These are phyloP conservation scores for Heteropelma amictum DNA, from an alignment of 2,888 invertebrate species.

Conservation along the genomic window DNA sequence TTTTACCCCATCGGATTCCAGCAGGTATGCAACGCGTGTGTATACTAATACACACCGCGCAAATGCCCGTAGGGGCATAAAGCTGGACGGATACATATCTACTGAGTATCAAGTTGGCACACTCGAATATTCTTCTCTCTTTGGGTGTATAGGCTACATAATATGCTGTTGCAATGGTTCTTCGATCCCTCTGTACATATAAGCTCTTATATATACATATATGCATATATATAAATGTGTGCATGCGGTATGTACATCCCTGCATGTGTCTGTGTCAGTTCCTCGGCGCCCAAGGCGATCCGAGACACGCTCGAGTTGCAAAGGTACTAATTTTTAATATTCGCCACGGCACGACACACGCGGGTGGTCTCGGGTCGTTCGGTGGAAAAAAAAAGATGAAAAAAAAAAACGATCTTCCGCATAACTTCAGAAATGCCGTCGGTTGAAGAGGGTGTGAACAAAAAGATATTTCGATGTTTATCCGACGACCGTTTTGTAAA, in stretches of 20 bases:
- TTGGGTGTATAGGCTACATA: background rate
- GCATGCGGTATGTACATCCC: background rate
- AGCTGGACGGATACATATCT: slow-evolving; percentile 74
- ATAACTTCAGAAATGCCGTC: background rate
- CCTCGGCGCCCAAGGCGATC: slow-evolving; percentile 36
- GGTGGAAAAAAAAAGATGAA: background rate
- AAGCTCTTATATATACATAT: too few relatives aligned
- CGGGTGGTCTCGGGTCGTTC: slow-evolving; percentile 52
- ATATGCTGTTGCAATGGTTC: background rate
- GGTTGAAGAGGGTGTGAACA: background rate
- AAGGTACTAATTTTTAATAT: slow-evolving; percentile 59
- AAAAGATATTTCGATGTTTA: background rate
- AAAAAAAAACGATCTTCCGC: background rate
- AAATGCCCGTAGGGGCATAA: slow-evolving; percentile 67
- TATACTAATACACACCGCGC: slow-evolving; percentile 68
- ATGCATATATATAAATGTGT: too few relatives aligned
- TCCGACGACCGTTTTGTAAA: background rate
- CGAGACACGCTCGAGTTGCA: slow-evolving; percentile 55
- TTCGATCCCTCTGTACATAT: slow-evolving; percentile 2
- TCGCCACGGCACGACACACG: slow-evolving; percentile 57
- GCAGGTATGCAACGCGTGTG: too few relatives aligned
- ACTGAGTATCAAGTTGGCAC: slow-evolving; percentile 39
- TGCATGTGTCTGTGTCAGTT: slow-evolving; percentile 1
- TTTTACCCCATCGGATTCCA: slow-evolving; percentile 24
- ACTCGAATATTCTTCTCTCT: slow-evolving; percentile 40